Conservation (phyloP, 2,113 vertebrate species). For the Theristicus caerulescens region DNA sequence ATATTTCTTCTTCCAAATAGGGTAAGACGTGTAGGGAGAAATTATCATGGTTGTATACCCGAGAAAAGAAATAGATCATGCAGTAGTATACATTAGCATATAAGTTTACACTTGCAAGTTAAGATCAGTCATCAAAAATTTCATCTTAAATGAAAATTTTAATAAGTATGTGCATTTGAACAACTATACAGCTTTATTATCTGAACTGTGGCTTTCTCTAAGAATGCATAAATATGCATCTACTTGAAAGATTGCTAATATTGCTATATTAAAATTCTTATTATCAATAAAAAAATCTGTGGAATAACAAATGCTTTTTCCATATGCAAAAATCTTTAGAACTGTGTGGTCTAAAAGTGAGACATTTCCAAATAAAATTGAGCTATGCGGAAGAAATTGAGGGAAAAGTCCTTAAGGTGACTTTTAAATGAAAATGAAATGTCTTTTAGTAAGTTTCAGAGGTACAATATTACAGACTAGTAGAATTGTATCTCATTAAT, state of each 20-base stretch:
- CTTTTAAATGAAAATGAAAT: constrained; percentile 81
- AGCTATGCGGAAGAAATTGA: constrained; percentile 64
- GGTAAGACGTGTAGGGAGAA: background rate
- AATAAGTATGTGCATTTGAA: constrained; percentile 37
- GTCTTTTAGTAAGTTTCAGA: constrained; percentile 73
- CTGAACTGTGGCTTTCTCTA: background rate
- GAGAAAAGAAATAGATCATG: background rate
- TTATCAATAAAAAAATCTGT: background rate
- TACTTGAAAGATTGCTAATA: background rate
- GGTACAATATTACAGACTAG: constrained; percentile 64
- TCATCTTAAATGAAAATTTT: constrained; percentile 48
- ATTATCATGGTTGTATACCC: background rate
- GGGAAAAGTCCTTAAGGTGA: constrained; percentile 76
- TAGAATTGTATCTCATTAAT: constrained; percentile 80
- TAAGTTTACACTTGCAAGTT: constrained; percentile 33
- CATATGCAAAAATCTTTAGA: constrained; percentile 60
- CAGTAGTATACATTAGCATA: constrained; percentile 1
- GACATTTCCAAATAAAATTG: constrained; percentile 74
- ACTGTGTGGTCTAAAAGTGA: constrained; percentile 65
- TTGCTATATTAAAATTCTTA: constrained; percentile 36
- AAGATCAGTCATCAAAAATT: constrained; percentile 43
- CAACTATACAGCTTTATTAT: constrained; percentile 51
- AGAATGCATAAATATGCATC: background rate
- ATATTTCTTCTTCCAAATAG: background rate
- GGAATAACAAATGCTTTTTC: constrained; percentile 13